Conservation (phyloP, 1,140 invertebrate genomes). For the fruit fly (Drosophila melanogaster) region Release_6_plus_ISO1_MT NT_037436.4:564501-565000, state of each 20-base stretch:
- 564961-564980: constrained; percentile 57
- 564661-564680: constrained; percentile 25
- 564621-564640: constrained; percentile 14
- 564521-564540: constrained; percentile 17
- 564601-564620: constrained; percentile 11
- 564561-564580: constrained; percentile 8
- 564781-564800: constrained; percentile 4
- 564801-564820: not conserved
- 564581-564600: constrained; percentile 9
- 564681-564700: constrained; percentile 19
- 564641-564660: constrained; percentile 1
- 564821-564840: constrained; percentile 21
- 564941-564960: constrained; percentile 45
- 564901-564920: constrained; percentile 52
- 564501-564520: constrained; percentile 56
- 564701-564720: constrained; percentile 1
- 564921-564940: constrained; percentile 10
- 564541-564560: constrained; percentile 9
- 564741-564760: constrained; percentile 31
- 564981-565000: constrained; percentile 21
- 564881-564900: constrained; percentile 64
- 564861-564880: constrained; percentile 51
- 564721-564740: constrained; percentile 6
- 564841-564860: constrained; percentile 38
- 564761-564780: constrained; percentile 10